Evolutionary conservation across 2,797 vertebrate species (phyloP), one percentile per base, ranked within the genome.

Genomic region (Sebastiscus tertius): DNA sequence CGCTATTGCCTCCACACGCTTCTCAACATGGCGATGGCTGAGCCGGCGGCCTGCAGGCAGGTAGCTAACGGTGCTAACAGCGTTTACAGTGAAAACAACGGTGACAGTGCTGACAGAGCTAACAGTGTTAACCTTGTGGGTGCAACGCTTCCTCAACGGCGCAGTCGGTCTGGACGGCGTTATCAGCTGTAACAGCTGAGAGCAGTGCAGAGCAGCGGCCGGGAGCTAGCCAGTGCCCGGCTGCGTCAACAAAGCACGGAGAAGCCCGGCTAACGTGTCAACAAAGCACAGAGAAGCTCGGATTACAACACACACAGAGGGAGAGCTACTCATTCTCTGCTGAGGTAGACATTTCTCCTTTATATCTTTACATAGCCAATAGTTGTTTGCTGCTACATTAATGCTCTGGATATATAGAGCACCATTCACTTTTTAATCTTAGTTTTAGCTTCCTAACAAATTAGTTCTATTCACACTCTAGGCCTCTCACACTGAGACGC

Each of bases 41-140:
- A 18, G 46, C 6, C 6, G 0, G 16, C 6, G 7, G 46, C 18
- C 0, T 0, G 36, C 36, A 13, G 11, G 34, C 31, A 33, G 46
- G 3, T 0, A 20, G 46, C 8, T 49, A 49, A 49, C 0, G 16
- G 49, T 54, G 49, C 2, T 54, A 54, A 54, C 4, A 20, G 46
- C 46, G 0, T 49, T 49, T 49, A 49, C 46, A n/a, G 20, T 54
- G 49, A 54, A 54, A 54, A 54, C 52, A 54, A 54, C n/a, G 4
- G 20, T 8, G 4, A 22, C 52, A 2, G 11, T 22, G 20, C 52
- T 22, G n/a, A 22, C 52, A 54, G 49, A 22, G 49, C 49, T 54
- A 54, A 54, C 49, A 54, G 52, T n/a, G 20, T 11, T 5, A 54
- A 54, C n/a, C 20, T 22, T 2, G 7, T 22, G 2, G 49, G 18